A percentile compares a stretch with the other conserved stretches of the same genome.
These are phyloP conservation scores for Macrophya annulata DNA, from an alignment of 2,888 invertebrate genomes.

Conservation along the genomic window DNA sequence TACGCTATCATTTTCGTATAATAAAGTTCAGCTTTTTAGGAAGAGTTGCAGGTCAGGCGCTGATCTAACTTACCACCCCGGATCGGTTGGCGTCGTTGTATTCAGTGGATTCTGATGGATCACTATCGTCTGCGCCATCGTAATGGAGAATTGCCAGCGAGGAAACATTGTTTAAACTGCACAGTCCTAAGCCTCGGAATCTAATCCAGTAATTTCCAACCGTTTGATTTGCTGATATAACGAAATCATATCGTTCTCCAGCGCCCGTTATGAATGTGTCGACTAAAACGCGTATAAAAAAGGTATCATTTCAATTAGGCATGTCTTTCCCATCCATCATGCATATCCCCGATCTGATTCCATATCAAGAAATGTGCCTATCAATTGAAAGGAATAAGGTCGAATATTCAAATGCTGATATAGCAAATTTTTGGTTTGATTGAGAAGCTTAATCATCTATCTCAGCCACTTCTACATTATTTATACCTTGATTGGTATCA, in stretches of 20 bases:
- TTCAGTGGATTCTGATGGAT: slow-evolving; percentile 58
- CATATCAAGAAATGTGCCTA: too few species aligned
- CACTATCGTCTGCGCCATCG: slow-evolving; percentile 51
- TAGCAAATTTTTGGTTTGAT: too few species aligned
- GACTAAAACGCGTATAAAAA: too few species aligned
- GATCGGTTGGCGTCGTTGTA: slow-evolving; percentile 61
- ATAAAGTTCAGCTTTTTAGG: not conserved
- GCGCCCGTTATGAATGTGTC: slow-evolving; percentile 78
- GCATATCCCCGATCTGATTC: too few species aligned
- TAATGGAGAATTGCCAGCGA: slow-evolving; percentile 65
- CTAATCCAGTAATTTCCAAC: slow-evolving; percentile 79
- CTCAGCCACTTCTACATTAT: too few species aligned
- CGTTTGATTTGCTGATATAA: slow-evolving; percentile 75
- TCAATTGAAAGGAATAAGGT: too few species aligned
- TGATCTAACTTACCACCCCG: slow-evolving; percentile 67
- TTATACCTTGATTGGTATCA: too few species aligned
- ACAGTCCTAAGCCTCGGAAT: slow-evolving; percentile 76
- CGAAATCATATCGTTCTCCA: slow-evolving; percentile 80
- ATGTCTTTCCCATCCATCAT: too few species aligned
- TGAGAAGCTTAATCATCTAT: too few species aligned
- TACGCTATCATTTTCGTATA: not conserved
- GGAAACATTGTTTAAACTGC: slow-evolving; percentile 51
- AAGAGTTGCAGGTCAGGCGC: not conserved
- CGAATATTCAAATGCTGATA: too few species aligned
- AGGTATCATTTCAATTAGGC: too few species aligned